Evolutionary conservation across 2,113 vertebrate species (phyloP), one percentile per base, ranked within the genome.

Genomic region (Gasterosteus nipponicus): DNA sequence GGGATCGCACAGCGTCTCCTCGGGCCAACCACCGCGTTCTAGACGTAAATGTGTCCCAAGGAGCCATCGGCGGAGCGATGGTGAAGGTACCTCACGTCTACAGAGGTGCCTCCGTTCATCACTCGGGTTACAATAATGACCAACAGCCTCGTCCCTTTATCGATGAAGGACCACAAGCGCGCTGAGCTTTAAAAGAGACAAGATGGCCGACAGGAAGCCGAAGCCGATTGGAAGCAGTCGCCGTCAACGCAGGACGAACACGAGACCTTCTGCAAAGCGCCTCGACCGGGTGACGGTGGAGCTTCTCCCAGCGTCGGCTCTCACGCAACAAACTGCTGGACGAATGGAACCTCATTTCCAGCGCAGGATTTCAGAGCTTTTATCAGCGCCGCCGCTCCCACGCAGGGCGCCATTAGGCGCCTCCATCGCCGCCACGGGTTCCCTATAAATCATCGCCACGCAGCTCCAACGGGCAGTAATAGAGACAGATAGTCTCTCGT

Each of bases 401-500:
- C 75, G 73, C 78, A n/a, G 68, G 39, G 54, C 47, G 53, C 38
- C 81, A 85, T 81, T 74, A 73, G 69, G 71, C 29, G 31, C 75
- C 78, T 72, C 74, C 54, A 9, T 16, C n/a, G 80, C 69, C 29
- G 79, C 83, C 77, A 85, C 89, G 87, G 84, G 84, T 86, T 75
- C 72, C 82, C 78, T 69, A 88, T 90, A 85, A 85, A 88, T 90
- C 89, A 87, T 75, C 60, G 69, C 58, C 80, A 65, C 61, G 80
- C 75, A 68, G 82, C 57, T 4, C 73, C 89, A 85, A 57, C 82
- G 71, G 73, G 78, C 89, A 65, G 73, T 90, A 90, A 90, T 90
- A 80, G 86, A 90, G 89, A 89, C 82, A 73, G 86, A 90, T 87
- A 42, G 86, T 82, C 80, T 82, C 75, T 86, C 70, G 87, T 82